phyloP scores from a whole-genome alignment of 2,113 vertebrate species.

The Bufo gargarizans region DNA sequence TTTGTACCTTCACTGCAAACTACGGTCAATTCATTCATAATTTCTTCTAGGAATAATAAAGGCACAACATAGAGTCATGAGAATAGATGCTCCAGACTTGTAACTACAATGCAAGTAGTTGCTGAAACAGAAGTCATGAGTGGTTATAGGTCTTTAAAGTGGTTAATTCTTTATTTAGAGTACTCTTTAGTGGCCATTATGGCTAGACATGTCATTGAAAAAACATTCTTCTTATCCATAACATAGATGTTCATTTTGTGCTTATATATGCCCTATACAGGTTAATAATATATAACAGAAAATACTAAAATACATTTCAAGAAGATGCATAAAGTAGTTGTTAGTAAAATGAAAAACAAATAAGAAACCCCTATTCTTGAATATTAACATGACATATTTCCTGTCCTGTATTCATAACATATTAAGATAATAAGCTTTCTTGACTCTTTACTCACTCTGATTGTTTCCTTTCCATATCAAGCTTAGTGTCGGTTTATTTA shows the following conservation, averaged over 20 bases:
- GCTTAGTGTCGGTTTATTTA: constrained; percentile 89
- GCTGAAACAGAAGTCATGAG: too few species aligned
- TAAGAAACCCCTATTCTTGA: neutral
- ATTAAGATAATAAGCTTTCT: constrained; percentile 7
- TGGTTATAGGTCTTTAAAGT: neutral
- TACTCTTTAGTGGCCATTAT: neutral
- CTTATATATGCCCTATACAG: neutral
- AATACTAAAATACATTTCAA: neutral
- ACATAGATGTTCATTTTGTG: neutral
- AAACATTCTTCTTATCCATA: neutral
- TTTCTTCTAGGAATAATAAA: too few species aligned
- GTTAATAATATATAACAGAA: neutral
- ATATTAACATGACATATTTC: constrained; percentile 41
- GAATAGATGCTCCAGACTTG: too few species aligned
- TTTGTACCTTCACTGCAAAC: too few species aligned
- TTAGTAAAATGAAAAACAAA: neutral
- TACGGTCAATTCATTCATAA: too few species aligned
- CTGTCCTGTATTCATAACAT: constrained; percentile 65
- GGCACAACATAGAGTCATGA: too few species aligned
- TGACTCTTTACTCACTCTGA: constrained; percentile 51
- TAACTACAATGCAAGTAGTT: too few species aligned
- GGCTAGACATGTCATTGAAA: neutral
- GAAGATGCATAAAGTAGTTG: neutral
- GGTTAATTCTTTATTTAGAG: neutral
- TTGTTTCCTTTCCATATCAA: constrained; percentile 14